A percentile compares a stretch with the other conserved stretches of the same genome.
Conservation (phyloP, 2,797 vertebrate genomes). For the Hylomyscus alleni region DNA sequence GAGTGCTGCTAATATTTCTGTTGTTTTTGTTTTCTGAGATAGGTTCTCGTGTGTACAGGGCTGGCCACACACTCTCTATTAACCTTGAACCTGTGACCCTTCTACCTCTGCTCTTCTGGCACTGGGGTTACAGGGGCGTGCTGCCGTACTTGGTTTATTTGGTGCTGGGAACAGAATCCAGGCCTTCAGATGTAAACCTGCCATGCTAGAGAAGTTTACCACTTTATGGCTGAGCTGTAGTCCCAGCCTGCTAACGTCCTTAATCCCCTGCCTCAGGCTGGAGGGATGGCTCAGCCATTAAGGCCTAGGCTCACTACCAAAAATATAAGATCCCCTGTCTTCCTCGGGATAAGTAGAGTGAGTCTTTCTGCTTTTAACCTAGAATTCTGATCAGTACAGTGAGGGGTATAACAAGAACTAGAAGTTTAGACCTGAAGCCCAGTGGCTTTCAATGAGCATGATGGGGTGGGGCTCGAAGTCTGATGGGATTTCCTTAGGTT, state of each 20-base stretch:
- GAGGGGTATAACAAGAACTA: background rate
- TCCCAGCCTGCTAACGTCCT: background rate
- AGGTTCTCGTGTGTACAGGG: background rate
- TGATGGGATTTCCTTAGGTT: rapidly evolving
- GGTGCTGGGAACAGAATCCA: background rate
- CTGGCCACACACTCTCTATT: background rate
- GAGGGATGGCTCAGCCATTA: background rate
- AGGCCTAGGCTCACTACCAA: background rate
- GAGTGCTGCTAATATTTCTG: background rate
- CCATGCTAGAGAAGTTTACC: background rate
- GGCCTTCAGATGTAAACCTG: background rate
- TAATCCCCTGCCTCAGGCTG: background rate
- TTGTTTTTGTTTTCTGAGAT: background rate
- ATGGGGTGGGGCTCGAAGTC: rapidly evolving
- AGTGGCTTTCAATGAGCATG: background rate
- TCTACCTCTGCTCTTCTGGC: background rate
- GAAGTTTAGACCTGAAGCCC: background rate
- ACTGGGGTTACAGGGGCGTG: background rate
- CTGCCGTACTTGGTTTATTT: background rate
- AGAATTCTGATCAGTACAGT: too few relatives aligned
- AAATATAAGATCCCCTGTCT: background rate
- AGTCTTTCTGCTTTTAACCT: background rate
- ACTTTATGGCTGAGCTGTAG: background rate
- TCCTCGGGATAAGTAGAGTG: background rate
- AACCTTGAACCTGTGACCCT: background rate